phyloP scores from a whole-genome alignment of 2,113 vertebrate genomes.

The Sinocyclocheilus grahami region DNA sequence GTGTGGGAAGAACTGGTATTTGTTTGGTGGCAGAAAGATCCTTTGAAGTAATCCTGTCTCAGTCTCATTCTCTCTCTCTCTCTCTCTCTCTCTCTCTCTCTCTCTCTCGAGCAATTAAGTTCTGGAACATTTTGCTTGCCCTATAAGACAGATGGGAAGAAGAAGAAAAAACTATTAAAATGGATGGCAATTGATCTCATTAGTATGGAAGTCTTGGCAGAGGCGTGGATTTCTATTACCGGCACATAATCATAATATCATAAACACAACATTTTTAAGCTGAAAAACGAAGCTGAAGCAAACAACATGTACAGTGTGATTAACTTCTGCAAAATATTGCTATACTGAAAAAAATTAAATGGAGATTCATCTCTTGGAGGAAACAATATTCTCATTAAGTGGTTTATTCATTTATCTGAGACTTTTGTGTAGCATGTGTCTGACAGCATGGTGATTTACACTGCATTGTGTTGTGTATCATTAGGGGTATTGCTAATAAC shows the following conservation, averaged over 20 bases:
- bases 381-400: slow-evolving; percentile 19
- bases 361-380: slow-evolving; percentile 7
- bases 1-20: slow-evolving; percentile 20
- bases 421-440: neutral
- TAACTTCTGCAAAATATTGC: neutral
- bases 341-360: slow-evolving; percentile 21
- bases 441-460: slow-evolving; percentile 12
- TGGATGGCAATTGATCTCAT: slow-evolving; percentile 62
- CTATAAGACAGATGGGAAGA: slow-evolving; percentile 51
- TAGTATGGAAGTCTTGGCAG: slow-evolving; percentile 51
- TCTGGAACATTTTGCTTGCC: slow-evolving; percentile 41
- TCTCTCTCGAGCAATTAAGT: slow-evolving; percentile 59
- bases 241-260: neutral
- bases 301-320: neutral
- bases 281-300: neutral
- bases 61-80: slow-evolving; percentile 42
- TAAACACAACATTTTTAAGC: slow-evolving; percentile 3
- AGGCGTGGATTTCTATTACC: slow-evolving; percentile 41
- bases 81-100: slow-evolving; percentile 33
- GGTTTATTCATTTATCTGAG: slow-evolving; percentile 30
- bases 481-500: slow-evolving; percentile 7
- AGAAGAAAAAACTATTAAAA: slow-evolving; percentile 64
- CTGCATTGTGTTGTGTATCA: neutral
- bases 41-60: slow-evolving; percentile 27
- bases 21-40: slow-evolving; percentile 41